phyloP scores from a whole-genome alignment of 2,888 invertebrate species.

The Papilio protenor region DNA sequence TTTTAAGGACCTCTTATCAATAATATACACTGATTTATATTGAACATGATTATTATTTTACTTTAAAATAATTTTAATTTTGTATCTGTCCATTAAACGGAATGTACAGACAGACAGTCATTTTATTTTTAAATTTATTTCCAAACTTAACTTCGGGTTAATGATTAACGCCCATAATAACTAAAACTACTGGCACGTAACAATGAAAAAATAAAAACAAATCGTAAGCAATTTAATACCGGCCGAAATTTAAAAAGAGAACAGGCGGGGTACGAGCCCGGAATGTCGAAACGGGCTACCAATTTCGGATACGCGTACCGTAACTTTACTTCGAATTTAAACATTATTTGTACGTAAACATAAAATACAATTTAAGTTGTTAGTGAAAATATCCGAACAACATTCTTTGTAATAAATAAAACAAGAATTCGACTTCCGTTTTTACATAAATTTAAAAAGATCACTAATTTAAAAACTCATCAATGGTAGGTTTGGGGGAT shows the following conservation, averaged over 20 bases:
- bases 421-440: conserved; percentile 57
- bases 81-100: neutral
- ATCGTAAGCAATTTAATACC: conserved; percentile 76
- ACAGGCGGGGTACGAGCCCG: conserved; percentile 56
- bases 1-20: no score
- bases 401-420: conserved; percentile 47
- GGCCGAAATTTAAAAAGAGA: conserved; percentile 76
- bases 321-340: conserved; percentile 56
- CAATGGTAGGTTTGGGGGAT: conserved; percentile 42
- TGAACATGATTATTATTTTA: no score
- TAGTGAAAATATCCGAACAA: conserved; percentile 43
- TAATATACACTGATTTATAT: no score
- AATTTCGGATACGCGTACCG: conserved; percentile 70
- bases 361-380: conserved; percentile 59
- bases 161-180: conserved; percentile 44
- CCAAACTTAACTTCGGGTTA: conserved; percentile 18
- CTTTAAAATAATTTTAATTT: neutral
- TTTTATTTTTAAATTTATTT: conserved; percentile 4
- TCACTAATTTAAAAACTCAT: conserved; percentile 44
- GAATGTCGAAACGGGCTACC: conserved; percentile 81
- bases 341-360: conserved; percentile 53
- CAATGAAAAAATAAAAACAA: conserved; percentile 68
- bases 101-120: conserved; percentile 3
- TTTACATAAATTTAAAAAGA: conserved; percentile 54
- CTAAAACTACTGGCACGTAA: conserved; percentile 45